These are phyloP conservation scores for Ctenicera cuprea DNA, from an alignment of 2,888 invertebrate species.

Conservation along the genomic window DNA sequence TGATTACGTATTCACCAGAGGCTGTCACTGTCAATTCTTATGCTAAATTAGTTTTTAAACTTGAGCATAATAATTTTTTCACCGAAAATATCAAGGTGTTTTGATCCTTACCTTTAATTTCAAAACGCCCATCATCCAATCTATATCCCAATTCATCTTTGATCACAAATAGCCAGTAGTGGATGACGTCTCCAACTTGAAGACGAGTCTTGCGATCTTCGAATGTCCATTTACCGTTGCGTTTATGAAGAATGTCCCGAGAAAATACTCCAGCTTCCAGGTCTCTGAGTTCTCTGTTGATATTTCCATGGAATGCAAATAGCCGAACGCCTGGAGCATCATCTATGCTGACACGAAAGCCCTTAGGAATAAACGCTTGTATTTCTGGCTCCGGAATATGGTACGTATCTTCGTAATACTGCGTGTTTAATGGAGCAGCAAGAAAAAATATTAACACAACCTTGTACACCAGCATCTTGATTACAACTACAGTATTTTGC, in stretches of 20 bases:
- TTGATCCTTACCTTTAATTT: constrained; percentile 5
- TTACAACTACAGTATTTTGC: not conserved
- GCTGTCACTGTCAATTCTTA: constrained; percentile 49
- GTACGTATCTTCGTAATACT: not conserved
- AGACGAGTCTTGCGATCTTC: constrained; percentile 61
- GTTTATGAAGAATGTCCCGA: constrained; percentile 61
- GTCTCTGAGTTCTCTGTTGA: constrained; percentile 67
- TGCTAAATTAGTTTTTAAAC: constrained; percentile 39
- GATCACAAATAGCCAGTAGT: constrained; percentile 69
- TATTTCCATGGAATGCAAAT: constrained; percentile 72
- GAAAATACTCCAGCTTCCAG: constrained; percentile 66
- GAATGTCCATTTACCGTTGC: constrained; percentile 64
- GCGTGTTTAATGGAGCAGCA: not conserved
- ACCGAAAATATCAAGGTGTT: not conserved
- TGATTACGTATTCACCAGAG: constrained; percentile 52
- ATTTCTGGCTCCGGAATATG: constrained; percentile 65
- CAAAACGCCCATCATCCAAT: constrained; percentile 5
- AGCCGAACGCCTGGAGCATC: constrained; percentile 68
- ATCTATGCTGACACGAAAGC: constrained; percentile 71
- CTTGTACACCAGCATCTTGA: constrained; percentile 19
- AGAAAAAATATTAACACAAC: constrained; percentile 19
- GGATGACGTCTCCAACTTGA: constrained; percentile 65
- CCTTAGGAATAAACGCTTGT: constrained; percentile 66
- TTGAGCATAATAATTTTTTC: not conserved
- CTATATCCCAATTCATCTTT: constrained; percentile 64